These are phyloP conservation scores for Punctoribates punctum DNA, from an alignment of 2,888 invertebrate genomes.

Conservation along the genomic window DNA sequence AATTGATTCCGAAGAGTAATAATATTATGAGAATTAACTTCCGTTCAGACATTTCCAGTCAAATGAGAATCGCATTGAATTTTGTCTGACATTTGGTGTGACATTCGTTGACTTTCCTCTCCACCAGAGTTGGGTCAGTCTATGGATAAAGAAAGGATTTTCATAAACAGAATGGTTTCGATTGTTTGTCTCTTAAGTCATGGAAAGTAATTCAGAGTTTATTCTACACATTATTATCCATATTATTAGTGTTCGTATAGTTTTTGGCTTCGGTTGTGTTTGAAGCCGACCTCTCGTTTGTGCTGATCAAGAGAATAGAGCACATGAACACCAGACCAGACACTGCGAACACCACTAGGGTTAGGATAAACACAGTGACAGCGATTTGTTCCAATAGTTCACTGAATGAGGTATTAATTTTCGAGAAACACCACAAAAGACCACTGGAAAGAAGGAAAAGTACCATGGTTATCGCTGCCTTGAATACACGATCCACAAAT, in stretches of 20 bases:
- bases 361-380: slow-evolving; percentile 11
- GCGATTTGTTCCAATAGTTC: slow-evolving; percentile 25
- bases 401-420: not conserved
- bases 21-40: no score
- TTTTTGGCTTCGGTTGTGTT: not conserved
- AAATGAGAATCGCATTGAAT: no score
- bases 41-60: no score
- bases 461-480: slow-evolving; percentile 30
- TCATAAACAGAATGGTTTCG: no score
- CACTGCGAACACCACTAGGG: slow-evolving; percentile 24
- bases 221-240: slow-evolving; percentile 4
- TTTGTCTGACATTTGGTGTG: no score
- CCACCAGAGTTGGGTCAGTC: no score
- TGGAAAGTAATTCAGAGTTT: not conserved
- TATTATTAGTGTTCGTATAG: not conserved
- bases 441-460: slow-evolving; percentile 9
- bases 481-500: slow-evolving; percentile 22
- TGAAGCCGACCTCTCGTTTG: not conserved
- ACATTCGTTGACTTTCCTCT: no score
- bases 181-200: no score
- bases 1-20: no score
- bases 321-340: slow-evolving; percentile 33
- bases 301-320: slow-evolving; percentile 23
- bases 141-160: no score
- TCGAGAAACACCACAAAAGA: not conserved